Conservation (phyloP, 2,113 vertebrate genomes). For the Motacilla alba region DNA sequence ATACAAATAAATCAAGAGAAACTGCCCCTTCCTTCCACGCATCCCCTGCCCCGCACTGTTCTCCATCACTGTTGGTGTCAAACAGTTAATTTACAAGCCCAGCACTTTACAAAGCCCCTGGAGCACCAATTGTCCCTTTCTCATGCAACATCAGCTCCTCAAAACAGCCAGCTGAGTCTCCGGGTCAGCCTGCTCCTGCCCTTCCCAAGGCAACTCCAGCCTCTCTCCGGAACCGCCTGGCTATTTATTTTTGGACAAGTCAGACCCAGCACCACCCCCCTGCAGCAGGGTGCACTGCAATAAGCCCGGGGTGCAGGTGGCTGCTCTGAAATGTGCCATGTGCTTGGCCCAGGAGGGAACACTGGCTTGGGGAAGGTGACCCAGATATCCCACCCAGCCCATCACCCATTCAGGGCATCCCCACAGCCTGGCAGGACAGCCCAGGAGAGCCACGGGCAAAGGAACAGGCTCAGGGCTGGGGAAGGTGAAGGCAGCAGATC, state of each 20-base stretch:
- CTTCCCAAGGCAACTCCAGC: neutral
- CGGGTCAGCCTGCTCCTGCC: neutral
- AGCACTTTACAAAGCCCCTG: conserved; percentile 36
- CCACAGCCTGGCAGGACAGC: neutral
- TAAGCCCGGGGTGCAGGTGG: neutral
- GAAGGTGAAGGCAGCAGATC: neutral
- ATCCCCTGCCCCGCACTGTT: neutral
- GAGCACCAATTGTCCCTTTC: conserved; percentile 49
- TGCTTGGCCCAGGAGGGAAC: neutral
- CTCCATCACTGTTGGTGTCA: conserved; percentile 51
- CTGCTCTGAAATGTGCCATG: neutral
- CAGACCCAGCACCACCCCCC: neutral
- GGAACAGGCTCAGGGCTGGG: neutral
- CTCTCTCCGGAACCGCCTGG: neutral
- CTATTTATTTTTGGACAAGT: neutral
- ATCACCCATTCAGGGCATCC: accelerated
- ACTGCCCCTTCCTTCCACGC: conserved; percentile 3
- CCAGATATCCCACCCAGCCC: neutral
- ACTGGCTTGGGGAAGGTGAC: accelerated
- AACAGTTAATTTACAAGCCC: conserved; percentile 63
- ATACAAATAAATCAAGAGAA: conserved; percentile 50
- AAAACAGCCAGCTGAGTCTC: conserved; percentile 32
- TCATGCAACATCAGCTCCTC: conserved; percentile 34
- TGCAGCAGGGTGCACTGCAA: neutral
- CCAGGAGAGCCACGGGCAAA: accelerated